A percentile compares a stretch with the other conserved stretches of the same genome.
Evolutionary conservation across 1,140 invertebrate species (phyloP).

Genomic region (Conus betulinus): DNA sequence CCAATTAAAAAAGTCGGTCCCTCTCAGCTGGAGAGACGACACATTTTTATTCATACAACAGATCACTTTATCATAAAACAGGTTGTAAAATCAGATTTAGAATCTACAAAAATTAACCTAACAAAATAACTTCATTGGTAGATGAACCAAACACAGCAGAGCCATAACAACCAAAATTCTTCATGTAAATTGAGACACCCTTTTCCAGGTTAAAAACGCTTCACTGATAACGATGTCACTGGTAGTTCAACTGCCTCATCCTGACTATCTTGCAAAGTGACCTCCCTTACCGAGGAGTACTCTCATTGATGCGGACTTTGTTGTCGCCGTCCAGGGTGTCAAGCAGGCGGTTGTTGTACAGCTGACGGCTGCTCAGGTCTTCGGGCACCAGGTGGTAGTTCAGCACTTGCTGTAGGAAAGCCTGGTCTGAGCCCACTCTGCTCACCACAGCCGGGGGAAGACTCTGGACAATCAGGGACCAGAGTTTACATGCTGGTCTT

Average conservation of each 20-base stretch:
- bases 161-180: no score
- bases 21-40: no score
- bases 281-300: slow-evolving; percentile 48
- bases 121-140: no score
- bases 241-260: not conserved
- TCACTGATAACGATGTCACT: not conserved
- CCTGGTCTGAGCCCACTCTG: slow-evolving; percentile 67
- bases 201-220: no score
- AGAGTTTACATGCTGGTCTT: not conserved
- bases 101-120: no score
- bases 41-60: no score
- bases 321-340: slow-evolving; percentile 45
- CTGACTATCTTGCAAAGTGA: not conserved
- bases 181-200: no score
- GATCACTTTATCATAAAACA: no score
- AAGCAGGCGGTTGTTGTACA: slow-evolving; percentile 75
- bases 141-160: no score
- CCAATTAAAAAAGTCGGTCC: no score
- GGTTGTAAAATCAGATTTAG: no score
- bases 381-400: slow-evolving; percentile 79
- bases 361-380: slow-evolving; percentile 76
- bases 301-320: slow-evolving; percentile 55
- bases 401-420: slow-evolving; percentile 78
- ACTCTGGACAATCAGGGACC: not conserved
- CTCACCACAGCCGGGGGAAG: slow-evolving; percentile 46